These are phyloP conservation scores for Rhynchotus rufescens DNA, from an alignment of 2,797 vertebrate species.

Conservation along the genomic window DNA sequence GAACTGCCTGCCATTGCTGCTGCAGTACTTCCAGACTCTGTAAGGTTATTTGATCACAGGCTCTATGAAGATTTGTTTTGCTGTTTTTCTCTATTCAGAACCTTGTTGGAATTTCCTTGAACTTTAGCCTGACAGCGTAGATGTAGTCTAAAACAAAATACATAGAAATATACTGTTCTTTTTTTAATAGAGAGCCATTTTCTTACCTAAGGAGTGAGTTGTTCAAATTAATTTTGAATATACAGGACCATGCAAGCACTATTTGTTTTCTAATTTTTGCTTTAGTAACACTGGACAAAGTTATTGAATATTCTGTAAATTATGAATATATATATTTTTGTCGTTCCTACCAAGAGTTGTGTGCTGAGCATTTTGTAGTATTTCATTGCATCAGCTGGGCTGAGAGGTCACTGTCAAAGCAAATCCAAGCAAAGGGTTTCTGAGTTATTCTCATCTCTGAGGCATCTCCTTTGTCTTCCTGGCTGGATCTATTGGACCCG, in stretches of 20 bases:
- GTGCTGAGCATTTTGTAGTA: neutral
- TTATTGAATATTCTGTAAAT: conserved; percentile 43
- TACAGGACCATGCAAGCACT: conserved; percentile 20
- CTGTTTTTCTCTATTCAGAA: neutral
- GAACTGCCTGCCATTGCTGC: conserved; percentile 47
- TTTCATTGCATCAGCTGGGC: neutral
- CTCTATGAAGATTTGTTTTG: neutral
- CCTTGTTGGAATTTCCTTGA: neutral
- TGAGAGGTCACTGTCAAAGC: neutral
- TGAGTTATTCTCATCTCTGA: neutral
- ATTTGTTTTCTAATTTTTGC: conserved; percentile 65
- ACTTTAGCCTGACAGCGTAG: neutral
- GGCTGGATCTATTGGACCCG: neutral
- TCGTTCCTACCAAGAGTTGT: conserved; percentile 20
- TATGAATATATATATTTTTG: neutral
- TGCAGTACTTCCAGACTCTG: conserved; percentile 15
- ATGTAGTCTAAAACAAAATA: conserved; percentile 35
- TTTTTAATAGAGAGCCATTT: conserved; percentile 32
- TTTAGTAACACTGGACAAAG: conserved; percentile 29
- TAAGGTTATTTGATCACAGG: conserved; percentile 8
- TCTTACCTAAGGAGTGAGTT: conserved; percentile 48
- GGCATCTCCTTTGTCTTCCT: neutral
- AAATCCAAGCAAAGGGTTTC: conserved; percentile 17
- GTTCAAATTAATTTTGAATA: conserved; percentile 66
- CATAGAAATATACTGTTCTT: conserved; percentile 8